These are phyloP conservation scores for Chionodraco myersi DNA, from an alignment of 2,113 vertebrate genomes.

Conservation along the genomic window DNA sequence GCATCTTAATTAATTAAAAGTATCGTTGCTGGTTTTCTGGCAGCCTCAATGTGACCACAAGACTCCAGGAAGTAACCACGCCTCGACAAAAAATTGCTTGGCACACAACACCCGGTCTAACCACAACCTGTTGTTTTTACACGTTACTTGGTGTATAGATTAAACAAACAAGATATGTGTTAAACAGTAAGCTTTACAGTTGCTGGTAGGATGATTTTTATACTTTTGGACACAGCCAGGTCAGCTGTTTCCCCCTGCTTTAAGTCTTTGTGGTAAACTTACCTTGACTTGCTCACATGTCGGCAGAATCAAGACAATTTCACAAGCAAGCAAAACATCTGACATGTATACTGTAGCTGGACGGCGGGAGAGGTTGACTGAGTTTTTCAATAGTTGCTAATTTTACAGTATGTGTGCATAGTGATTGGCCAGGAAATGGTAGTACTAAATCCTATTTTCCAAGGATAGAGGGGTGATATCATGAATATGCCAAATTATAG, in stretches of 20 bases:
- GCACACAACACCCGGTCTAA: no score
- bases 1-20: no score
- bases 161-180: no score
- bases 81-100: no score
- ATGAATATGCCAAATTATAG: conserved; percentile 3
- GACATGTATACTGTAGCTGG: not conserved
- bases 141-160: no score
- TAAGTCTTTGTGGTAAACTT: not conserved
- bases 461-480: conserved; percentile 35
- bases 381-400: not conserved
- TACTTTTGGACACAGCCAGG: no score
- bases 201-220: no score
- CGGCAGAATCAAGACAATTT: not conserved
- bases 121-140: no score
- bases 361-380: not conserved
- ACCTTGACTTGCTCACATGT: not conserved
- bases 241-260: not conserved
- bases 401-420: conserved; percentile 24
- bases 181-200: no score
- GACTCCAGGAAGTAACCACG: no score
- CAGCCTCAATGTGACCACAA: no score
- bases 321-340: not conserved
- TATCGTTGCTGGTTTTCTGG: no score
- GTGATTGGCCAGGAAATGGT: conserved; percentile 6
- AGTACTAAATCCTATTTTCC: conserved; percentile 27